Conservation (phyloP, 1,140 invertebrate species). For the Ctenoplectra terminalis region DNA sequence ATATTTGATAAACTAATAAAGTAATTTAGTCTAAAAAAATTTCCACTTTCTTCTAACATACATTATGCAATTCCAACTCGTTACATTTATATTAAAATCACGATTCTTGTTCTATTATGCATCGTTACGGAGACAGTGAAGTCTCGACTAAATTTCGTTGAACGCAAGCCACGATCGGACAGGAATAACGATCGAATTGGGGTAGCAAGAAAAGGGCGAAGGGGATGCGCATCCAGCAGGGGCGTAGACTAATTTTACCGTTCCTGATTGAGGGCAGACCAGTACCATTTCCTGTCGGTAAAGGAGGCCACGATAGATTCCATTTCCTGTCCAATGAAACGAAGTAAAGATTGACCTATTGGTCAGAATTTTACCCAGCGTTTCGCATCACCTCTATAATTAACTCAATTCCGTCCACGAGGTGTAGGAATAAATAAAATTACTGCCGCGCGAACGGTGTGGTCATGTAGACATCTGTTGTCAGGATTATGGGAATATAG, state of each 20-base stretch:
- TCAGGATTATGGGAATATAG: no score
- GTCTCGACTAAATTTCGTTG: no score
- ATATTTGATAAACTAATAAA: no score
- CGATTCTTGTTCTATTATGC: background rate
- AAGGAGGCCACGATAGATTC: slow-evolving; percentile 65
- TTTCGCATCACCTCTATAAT: background rate
- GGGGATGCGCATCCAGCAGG: slow-evolving; percentile 42
- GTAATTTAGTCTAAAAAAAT: no score
- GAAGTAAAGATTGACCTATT: slow-evolving; percentile 36
- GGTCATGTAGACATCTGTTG: no score
- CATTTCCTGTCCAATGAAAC: slow-evolving; percentile 59
- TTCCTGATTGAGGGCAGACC: slow-evolving; percentile 68
- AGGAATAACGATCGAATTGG: slow-evolving; percentile 30
- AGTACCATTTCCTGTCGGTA: slow-evolving; percentile 58
- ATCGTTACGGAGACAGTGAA: no score
- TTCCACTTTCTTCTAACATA: no score
- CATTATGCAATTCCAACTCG: no score
- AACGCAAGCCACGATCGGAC: background rate
- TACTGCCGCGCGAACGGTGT: no score
- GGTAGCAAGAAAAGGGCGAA: slow-evolving; percentile 33
- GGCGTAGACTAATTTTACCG: slow-evolving; percentile 71
- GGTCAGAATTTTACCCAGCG: background rate
- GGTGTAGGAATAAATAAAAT: background rate
- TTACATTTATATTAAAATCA: no score
- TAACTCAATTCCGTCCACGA: background rate